Evolutionary conservation across 2,113 vertebrate species (phyloP).

Genomic region (Sturnus vulgaris): DNA sequence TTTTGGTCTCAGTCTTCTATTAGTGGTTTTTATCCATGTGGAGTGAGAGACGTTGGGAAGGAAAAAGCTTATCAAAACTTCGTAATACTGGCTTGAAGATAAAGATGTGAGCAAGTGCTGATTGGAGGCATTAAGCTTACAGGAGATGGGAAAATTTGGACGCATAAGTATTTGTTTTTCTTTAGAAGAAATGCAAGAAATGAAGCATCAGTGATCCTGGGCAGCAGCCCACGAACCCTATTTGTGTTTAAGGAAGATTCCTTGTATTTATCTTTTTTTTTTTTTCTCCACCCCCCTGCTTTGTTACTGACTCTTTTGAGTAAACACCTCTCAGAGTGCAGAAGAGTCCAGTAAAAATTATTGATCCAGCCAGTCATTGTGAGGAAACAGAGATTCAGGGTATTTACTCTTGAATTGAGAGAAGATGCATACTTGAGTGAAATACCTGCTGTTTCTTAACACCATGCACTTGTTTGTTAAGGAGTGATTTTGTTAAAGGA

Average conservation of each 20-base stretch:
- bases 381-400: neutral
- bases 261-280: neutral
- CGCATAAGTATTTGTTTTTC: neutral
- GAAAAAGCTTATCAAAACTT: slow-evolving; percentile 41
- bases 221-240: neutral
- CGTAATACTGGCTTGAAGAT: neutral
- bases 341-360: neutral
- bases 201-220: neutral
- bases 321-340: neutral
- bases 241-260: neutral
- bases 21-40: slow-evolving; percentile 10
- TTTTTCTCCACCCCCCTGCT: neutral
- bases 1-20: slow-evolving; percentile 9
- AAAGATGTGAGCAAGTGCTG: slow-evolving; percentile 33
- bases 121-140: neutral
- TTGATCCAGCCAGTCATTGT: neutral
- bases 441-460: neutral
- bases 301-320: neutral
- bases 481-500: neutral
- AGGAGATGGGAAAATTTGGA: neutral
- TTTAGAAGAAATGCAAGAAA: neutral
- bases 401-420: neutral
- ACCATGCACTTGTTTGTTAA: neutral
- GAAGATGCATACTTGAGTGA: neutral
- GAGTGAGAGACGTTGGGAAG: neutral